phyloP scores from a whole-genome alignment of 2,797 vertebrate species.

The Rhinophrynus dorsalis region DNA sequence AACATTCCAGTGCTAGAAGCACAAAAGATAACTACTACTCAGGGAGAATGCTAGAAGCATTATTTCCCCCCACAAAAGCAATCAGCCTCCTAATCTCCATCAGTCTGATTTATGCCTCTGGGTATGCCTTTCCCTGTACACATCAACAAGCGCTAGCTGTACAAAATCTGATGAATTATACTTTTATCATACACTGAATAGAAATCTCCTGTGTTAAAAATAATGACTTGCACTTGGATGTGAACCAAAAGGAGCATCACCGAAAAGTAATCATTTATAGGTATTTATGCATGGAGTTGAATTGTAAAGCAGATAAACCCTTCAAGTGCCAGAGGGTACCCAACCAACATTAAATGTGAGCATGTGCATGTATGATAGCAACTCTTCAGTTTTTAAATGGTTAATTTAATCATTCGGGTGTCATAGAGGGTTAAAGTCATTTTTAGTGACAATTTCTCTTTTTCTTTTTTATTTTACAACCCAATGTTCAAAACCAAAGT shows the following conservation, averaged over 20 bases:
- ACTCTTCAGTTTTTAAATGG: no score
- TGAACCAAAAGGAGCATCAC: conserved; percentile 29
- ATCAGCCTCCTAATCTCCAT: conserved; percentile 45
- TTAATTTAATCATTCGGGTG: no score
- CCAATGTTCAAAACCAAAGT: no score
- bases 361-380: no score
- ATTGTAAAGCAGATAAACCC: background rate
- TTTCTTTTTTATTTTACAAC: no score
- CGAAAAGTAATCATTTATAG: conserved; percentile 21
- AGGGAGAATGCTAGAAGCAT: conserved; percentile 47
- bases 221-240: conserved; percentile 11
- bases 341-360: no score
- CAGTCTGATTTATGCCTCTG: conserved; percentile 47
- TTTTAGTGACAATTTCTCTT: no score
- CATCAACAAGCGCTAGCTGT: conserved; percentile 39
- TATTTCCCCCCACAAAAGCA: conserved; percentile 44
- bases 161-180: conserved; percentile 46
- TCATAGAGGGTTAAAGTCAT: no score
- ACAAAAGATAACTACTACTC: conserved; percentile 50
- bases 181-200: conserved; percentile 45
- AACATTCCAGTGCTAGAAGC: conserved; percentile 41
- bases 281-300: conserved; percentile 16
- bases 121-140: conserved; percentile 45
- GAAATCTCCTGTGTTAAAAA: conserved; percentile 41
- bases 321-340: no score